Conservation (phyloP, 1,140 invertebrate species). For the Hylaeus anthracinus region DNA sequence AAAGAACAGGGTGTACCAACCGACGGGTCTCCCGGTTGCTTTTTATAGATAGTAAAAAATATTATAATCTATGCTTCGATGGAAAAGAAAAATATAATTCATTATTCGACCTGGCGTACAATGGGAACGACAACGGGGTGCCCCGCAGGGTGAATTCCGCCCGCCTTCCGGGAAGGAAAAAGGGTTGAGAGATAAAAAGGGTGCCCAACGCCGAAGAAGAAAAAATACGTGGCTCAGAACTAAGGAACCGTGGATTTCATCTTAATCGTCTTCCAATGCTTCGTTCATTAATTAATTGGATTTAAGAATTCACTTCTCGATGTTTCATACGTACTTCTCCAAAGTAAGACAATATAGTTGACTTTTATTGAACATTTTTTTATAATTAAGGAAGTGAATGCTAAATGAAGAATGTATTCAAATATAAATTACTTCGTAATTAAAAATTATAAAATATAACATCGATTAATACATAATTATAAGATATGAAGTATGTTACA, state of each 20-base stretch:
- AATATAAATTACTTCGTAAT: too few species aligned
- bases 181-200: conserved; percentile 61
- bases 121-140: conserved; percentile 74
- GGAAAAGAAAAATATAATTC: conserved; percentile 81
- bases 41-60: conserved; percentile 80
- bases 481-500: too few species aligned
- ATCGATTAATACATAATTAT: too few species aligned
- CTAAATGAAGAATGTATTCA: too few species aligned
- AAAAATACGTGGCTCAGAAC: conserved; percentile 1
- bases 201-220: conserved; percentile 38
- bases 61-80: conserved; percentile 80
- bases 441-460: too few species aligned
- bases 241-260: conserved; percentile 35
- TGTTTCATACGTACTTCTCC: too few species aligned
- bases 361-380: too few species aligned
- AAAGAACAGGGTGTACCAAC: conserved; percentile 39
- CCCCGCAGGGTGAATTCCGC: conserved; percentile 72
- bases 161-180: conserved; percentile 69
- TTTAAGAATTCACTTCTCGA: too few species aligned
- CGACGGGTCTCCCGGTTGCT: conserved; percentile 62
- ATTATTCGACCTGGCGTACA: conserved; percentile 76
- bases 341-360: too few species aligned
- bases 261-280: conserved; percentile 13
- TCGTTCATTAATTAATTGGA: too few species aligned
- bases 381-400: too few species aligned